These are phyloP conservation scores for Galbula dea DNA, from an alignment of 2,113 vertebrate genomes.

Conservation along the genomic window DNA sequence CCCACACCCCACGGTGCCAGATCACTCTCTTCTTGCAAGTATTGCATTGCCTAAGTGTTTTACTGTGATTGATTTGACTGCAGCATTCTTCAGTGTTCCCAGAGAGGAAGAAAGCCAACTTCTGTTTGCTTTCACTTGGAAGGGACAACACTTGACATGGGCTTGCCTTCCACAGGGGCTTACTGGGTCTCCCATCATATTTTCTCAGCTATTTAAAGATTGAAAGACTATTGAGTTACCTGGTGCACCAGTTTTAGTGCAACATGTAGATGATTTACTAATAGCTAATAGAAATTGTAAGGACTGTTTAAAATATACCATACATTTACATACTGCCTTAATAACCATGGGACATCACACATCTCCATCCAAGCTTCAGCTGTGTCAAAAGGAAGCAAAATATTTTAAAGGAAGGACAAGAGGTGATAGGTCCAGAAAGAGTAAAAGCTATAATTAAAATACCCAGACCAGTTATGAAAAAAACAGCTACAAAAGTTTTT, in stretches of 20 bases:
- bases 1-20: neutral
- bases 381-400: neutral
- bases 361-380: neutral
- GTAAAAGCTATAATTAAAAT: neutral
- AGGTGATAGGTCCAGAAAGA: neutral
- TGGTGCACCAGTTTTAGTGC: neutral
- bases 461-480: neutral
- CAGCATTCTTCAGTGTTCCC: neutral
- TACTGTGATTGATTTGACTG: neutral
- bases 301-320: neutral
- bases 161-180: neutral
- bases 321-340: neutral
- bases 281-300: neutral
- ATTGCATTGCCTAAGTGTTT: accelerated
- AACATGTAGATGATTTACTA: neutral
- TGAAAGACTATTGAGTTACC: neutral
- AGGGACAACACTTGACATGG: neutral
- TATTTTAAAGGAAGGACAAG: neutral
- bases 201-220: neutral
- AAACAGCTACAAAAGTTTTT: neutral
- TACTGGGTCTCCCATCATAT: neutral
- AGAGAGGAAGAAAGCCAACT: neutral
- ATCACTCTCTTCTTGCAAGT: neutral
- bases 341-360: neutral
- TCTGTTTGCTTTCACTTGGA: neutral